A percentile compares a stretch with the other conserved stretches of the same genome.
Conservation (phyloP, 2,113 vertebrate species). For the Heterotilapia buettikoferi region DNA sequence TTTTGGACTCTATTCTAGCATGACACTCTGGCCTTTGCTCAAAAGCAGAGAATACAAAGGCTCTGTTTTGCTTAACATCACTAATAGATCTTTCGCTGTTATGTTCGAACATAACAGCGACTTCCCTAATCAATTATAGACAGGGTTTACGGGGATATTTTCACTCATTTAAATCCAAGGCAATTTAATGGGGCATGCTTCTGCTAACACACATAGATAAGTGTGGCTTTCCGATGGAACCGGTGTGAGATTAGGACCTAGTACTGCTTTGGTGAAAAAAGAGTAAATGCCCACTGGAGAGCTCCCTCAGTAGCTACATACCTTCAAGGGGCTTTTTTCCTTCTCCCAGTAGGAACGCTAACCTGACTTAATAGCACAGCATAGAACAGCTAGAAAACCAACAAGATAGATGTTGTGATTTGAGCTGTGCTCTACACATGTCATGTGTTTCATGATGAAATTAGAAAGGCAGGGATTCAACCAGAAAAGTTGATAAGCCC, state of each 20-base stretch:
- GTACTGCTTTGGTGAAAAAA: neutral
- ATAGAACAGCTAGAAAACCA: neutral
- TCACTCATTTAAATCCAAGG: conserved; percentile 40
- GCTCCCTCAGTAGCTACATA: neutral
- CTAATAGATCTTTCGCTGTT: conserved; percentile 26
- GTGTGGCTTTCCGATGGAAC: neutral
- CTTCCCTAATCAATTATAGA: conserved; percentile 57
- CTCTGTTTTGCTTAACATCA: conserved; percentile 19
- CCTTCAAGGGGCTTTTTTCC: neutral
- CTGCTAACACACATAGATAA: conserved; percentile 10
- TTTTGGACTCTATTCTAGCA: conserved; percentile 35
- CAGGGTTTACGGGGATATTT: conserved; percentile 39
- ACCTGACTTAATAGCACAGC: neutral
- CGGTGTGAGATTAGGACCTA: neutral
- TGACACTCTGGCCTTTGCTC: conserved; percentile 39
- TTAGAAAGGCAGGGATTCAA: neutral
- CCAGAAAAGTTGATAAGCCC: neutral
- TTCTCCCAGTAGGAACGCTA: neutral
- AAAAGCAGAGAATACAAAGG: conserved; percentile 19
- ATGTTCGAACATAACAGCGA: conserved; percentile 32
- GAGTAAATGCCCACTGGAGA: neutral
- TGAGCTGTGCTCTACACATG: neutral
- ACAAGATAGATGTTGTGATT: neutral
- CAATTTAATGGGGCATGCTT: conserved; percentile 39
- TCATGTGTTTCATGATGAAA: neutral